These are phyloP conservation scores for Psilopsiagon aymara DNA, from an alignment of 2,113 vertebrate species.

Conservation along the genomic window DNA sequence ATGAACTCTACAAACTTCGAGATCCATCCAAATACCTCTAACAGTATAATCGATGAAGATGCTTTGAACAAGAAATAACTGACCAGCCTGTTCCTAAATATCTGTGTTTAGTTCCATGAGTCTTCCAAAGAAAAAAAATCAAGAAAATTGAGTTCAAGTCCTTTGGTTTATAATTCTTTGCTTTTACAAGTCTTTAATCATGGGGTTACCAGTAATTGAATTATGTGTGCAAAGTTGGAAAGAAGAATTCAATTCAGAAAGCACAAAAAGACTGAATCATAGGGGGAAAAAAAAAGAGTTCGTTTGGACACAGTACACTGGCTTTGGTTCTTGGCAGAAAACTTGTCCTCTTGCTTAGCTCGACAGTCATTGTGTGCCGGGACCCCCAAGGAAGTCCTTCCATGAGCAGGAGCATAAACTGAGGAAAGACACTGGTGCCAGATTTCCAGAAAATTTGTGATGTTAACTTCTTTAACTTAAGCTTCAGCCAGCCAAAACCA, in stretches of 20 bases:
- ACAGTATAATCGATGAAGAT: not conserved
- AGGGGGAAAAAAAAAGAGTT: not conserved
- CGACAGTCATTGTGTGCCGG: fast-evolving
- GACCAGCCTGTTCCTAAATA: not conserved
- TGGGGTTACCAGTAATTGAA: not conserved
- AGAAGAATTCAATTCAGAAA: not conserved
- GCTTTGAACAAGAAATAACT: not conserved
- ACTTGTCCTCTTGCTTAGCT: not conserved
- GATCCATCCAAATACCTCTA: not conserved
- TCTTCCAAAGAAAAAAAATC: not conserved
- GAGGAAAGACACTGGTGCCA: not conserved
- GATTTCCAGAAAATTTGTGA: not conserved
- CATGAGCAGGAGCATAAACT: not conserved
- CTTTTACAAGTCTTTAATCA: not conserved
- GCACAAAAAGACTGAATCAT: not conserved
- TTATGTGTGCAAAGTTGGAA: not conserved
- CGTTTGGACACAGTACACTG: not conserved
- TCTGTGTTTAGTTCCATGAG: not conserved
- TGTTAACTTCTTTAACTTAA: not conserved
- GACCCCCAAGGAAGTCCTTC: not conserved
- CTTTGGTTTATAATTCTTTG: not conserved
- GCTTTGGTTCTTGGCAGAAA: not conserved
- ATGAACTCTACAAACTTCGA: not conserved
- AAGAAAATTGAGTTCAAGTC: not conserved
- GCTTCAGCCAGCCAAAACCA: not conserved